Evolutionary conservation across 53 echinoderm and acorn worm genomes (phyloP), one percentile per base, ranked within the genome.

Genomic region (Paracentrotus lividus): DNA sequence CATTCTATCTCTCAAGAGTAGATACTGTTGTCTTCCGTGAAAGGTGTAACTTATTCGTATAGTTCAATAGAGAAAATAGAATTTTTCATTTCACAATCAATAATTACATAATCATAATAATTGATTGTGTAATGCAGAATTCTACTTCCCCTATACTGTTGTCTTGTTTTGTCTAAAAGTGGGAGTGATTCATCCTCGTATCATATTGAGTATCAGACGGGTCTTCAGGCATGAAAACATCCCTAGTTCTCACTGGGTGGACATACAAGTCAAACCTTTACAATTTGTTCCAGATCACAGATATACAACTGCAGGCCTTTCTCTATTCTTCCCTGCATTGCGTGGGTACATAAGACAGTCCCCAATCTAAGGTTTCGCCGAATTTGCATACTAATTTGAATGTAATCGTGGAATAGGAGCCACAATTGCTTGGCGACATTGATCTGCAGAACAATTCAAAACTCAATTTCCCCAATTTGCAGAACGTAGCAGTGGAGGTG

Each of bases 341-440:
- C 23, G 55, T 18, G 86, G 53, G 86, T 56, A 33, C 33, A 56
- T 56, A 36, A 86, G 56, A 53, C 56, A 44, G 53, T 53, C 56
- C 3, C 54, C 86, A 15, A 23, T 34, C 54, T 86, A 86, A 47
- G 86, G 86, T 86, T 86, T 55, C 86, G 14, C 18, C 20, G 56
- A 53, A 86, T 86, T 86, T 86, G 86, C 86, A 86, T 86, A 86
- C 86, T 86, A 86, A 86, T 86, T 86, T 86, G 86, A 86, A 86
- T 86, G 86, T 86, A 86, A 86, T 86, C 86, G 56, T 56, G 86
- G 86, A 86, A 86, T 86, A 15, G 54, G 56, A 86, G 36, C 86
- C 86, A 38, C 47, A 47, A 86, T 86, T 86, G 53, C 86, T 18
- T 18, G 34, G 33, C 86, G 86, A 86, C 86, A 86, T 86, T 86